Evolutionary conservation across 2,888 invertebrate genomes (phyloP), one percentile per base, ranked within the genome.

Genomic region (Poecilobothrus nobilitatus): DNA sequence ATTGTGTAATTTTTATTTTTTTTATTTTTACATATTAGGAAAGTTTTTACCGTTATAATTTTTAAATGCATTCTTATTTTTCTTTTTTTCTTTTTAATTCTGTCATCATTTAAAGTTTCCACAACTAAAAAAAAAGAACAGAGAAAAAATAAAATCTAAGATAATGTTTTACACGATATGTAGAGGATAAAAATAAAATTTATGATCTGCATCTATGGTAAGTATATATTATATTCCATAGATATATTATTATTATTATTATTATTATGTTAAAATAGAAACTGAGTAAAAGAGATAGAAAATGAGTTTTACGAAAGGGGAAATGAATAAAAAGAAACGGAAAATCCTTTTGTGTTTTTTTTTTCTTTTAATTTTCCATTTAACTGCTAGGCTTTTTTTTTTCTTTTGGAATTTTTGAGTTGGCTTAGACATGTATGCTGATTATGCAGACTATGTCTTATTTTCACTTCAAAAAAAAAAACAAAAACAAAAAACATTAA

Each of bases 361-460:
- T 53, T 12, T 37, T 53, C 18, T 2, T 53, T 15, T 53, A 15
- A n/a, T 2, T 53, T 53, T 15, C 9, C 53, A 15, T 15, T n/a
- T 53, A 53, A 53, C 18, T 53, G 7, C 15, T 53, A 18, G 53
- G 53, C 53, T 9, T 53, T n/a, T 53, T n/a, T 41, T 41, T 41
- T 41, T 41, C 9, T 41, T 41, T 12, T 12, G 41, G 12, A 27
- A 41, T 41, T 41, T 41, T 41, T 27, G 27, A 37, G 37, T 27
- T 37, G 37, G 37, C 37, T 10, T 10, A 27, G 27, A 27, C 12
- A 37, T 8, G 12, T 37, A 15, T 53, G 53, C 53, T 53, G 15
- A 53, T 53, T 53, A 53, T 53, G 53, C 53, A 53, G 53, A 53
- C 53, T 53, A 18, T 53, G 53, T 53, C 53, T 53, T 18, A 53